phyloP scores from a whole-genome alignment of 2,888 invertebrate genomes.

The Nomada goodeniana region DNA sequence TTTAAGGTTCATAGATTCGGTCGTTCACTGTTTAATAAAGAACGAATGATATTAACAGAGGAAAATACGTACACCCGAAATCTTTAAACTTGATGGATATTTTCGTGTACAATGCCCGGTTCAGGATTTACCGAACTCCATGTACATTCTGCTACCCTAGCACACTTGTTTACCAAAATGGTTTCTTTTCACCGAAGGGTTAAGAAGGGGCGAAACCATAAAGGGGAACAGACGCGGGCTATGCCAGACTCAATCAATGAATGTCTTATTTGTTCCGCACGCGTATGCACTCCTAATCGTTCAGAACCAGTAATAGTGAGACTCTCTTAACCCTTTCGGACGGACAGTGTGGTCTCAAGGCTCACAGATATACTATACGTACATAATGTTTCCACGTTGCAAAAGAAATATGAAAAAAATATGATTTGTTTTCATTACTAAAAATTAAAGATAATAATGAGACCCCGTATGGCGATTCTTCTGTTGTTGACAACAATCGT shows the following conservation, averaged over 20 bases:
- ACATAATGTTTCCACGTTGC: too few species aligned
- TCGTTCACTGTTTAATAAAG: too few species aligned
- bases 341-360: neutral
- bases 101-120: neutral
- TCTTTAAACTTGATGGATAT: neutral
- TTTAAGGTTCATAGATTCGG: too few species aligned
- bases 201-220: conserved; percentile 28
- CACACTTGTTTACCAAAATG: conserved; percentile 66
- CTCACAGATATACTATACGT: too few species aligned
- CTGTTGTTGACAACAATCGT: too few species aligned
- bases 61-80: too few species aligned
- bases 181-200: conserved; percentile 49
- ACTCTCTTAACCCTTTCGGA: conserved; percentile 40
- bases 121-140: conserved; percentile 34
- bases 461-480: too few species aligned
- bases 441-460: too few species aligned
- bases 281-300: conserved; percentile 33
- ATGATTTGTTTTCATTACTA: too few species aligned
- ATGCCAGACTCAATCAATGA: neutral
- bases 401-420: too few species aligned
- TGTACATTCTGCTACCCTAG: conserved; percentile 60
- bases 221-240: conserved; percentile 26
- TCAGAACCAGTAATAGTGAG: conserved; percentile 39
- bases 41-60: neutral
- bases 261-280: neutral